A percentile compares a stretch with the other conserved stretches of the same genome.
phyloP scores from a whole-genome alignment of 2,113 vertebrate genomes.

The Acinonyx jubatus region DNA sequence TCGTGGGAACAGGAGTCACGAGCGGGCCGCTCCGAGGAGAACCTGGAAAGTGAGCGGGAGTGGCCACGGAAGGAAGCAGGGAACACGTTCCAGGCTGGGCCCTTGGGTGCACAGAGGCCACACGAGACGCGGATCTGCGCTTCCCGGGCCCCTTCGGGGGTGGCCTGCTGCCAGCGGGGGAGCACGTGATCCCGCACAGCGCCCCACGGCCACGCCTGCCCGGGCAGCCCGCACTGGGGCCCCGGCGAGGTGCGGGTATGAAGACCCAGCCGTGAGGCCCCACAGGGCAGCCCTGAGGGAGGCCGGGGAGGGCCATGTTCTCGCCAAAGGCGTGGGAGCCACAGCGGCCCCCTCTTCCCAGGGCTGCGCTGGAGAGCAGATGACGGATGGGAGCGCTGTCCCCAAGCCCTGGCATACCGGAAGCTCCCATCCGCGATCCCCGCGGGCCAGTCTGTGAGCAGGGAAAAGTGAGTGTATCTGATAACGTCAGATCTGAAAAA shows the following conservation, averaged over 20 bases:
- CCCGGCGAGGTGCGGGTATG: background rate
- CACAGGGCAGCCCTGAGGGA: rapidly evolving
- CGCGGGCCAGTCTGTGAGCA: background rate
- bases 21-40: background rate
- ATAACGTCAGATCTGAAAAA: background rate
- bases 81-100: background rate
- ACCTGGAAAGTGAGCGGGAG: too few relatives aligned
- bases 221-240: background rate
- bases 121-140: rapidly evolving
- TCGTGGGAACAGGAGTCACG: background rate
- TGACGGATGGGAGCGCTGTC: background rate
- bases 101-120: background rate
- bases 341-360: background rate
- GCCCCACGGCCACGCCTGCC: background rate
- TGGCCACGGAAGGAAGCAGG: background rate
- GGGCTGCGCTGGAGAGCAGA: rapidly evolving
- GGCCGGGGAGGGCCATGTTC: background rate
- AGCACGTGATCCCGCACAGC: background rate
- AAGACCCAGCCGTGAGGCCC: background rate
- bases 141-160: background rate
- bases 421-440: background rate
- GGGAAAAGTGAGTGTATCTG: background rate
- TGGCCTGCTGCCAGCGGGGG: background rate
- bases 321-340: background rate
- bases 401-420: background rate